Evolutionary conservation across 1,140 invertebrate species (phyloP).

Genomic region (Trichomalopsis sarcophagae): DNA sequence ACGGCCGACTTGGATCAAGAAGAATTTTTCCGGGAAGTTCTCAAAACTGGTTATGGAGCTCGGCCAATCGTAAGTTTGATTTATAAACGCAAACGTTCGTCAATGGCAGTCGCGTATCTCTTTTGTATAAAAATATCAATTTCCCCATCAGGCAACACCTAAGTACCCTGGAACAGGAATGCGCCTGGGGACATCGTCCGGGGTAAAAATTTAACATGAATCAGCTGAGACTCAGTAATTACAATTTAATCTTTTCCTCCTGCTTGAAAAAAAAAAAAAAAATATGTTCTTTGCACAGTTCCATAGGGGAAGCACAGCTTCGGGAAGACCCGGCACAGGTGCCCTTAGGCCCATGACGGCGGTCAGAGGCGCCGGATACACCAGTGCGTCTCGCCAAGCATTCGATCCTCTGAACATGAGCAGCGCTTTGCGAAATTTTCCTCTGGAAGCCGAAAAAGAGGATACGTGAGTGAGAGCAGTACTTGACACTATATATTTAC

Average conservation of each 20-base stretch:
- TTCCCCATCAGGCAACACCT: slow-evolving; percentile 64
- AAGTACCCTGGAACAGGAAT: slow-evolving; percentile 72
- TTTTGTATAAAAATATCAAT: background rate
- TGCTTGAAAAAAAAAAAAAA: too few species aligned
- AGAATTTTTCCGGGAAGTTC: slow-evolving; percentile 79
- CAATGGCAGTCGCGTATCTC: too few species aligned
- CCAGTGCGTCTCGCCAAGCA: slow-evolving; percentile 80
- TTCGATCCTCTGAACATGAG: slow-evolving; percentile 89
- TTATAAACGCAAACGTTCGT: background rate
- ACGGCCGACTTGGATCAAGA: slow-evolving; percentile 81
- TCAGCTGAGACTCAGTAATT: background rate
- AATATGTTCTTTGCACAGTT: slow-evolving; percentile 59
- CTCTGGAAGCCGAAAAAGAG: slow-evolving; percentile 82
- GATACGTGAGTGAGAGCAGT: slow-evolving; percentile 79
- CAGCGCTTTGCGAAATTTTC: slow-evolving; percentile 71
- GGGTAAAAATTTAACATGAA: slow-evolving; percentile 65
- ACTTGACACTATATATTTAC: too few species aligned
- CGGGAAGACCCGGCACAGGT: slow-evolving; percentile 63
- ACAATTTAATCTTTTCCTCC: too few species aligned
- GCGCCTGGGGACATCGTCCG: slow-evolving; percentile 75
- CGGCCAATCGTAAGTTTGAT: slow-evolving; percentile 74
- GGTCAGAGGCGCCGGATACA: slow-evolving; percentile 95
- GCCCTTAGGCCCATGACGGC: slow-evolving; percentile 92
- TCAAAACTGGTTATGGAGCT: slow-evolving; percentile 79
- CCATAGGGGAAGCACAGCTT: slow-evolving; percentile 63